Base-by-base conservation (phyloP, 1,140 invertebrate species). In the Tetramorium parvispinum region DNA sequence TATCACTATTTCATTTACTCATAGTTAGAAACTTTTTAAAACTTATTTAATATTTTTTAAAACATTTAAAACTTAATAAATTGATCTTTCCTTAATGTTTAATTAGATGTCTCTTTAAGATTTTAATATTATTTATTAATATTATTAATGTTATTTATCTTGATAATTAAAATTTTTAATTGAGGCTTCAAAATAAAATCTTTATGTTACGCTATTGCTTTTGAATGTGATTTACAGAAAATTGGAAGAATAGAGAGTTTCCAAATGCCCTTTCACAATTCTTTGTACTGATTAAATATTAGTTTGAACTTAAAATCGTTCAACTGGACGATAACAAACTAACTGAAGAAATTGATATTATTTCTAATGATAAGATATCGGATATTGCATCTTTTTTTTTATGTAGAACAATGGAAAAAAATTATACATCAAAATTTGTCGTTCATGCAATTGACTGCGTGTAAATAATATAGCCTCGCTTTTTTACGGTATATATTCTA, bases 361-460 rank as follows among this genome's bases (percentile, higher is more conserved):
- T 65, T 65, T 21, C 1, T 49, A 49, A 2, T 32, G 3, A 3
- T 32, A 32, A 21, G 13, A 75, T 21, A 32, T 49, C 11, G 13
- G 11, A 27, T 24, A 32, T 11, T 18, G 8, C 0, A 13, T 37
- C 1, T 24, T 43, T 8, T 10, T 10, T 21, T n/a, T 70, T 81
- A 37, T 21, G 18, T n/a, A 51, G 3, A n/a, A 21, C 27, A 53
- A 43, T 55, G 27, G n/a, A 37, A 6, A 0, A 32, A 70, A 70
- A 70, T 81, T 40, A n/a, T 53, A 79, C 10, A 70, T 53, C 16
- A 43, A 55, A 51, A 66, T 71, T 70, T 57, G n/a, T 71, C 11
- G 3, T 71, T 71, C 21, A 18, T 18, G 40, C 7, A 57, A 32
- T 21, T 43, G 37, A 70, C 0, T 21, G 24, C 32, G 57, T 61